A percentile compares a stretch with the other conserved stretches of the same genome.
These are phyloP conservation scores for Poeciliopsis turneri DNA, from an alignment of 2,797 vertebrate species.

Conservation along the genomic window DNA sequence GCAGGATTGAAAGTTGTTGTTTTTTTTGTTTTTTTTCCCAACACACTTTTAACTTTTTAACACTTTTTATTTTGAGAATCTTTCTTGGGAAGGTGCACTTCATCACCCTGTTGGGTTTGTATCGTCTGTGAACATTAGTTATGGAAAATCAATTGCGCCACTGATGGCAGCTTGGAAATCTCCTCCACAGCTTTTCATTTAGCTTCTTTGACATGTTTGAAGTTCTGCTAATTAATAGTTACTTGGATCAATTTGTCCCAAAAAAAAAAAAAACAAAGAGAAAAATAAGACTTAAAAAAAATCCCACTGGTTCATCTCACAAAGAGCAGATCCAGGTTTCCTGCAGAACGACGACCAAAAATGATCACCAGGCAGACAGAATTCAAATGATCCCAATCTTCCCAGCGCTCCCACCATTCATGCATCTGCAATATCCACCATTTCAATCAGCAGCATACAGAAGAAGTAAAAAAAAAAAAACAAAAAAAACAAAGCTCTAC, in stretches of 20 bases:
- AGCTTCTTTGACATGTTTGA: background rate
- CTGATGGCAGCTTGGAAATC: background rate
- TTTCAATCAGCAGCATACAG: background rate
- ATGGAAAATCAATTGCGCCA: background rate
- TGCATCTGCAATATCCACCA: background rate
- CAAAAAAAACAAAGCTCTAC: background rate
- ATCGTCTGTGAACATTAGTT: background rate
- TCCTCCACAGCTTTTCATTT: background rate
- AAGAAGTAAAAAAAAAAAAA: background rate
- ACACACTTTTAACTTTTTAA: background rate
- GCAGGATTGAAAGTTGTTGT: background rate
- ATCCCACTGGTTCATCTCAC: background rate
- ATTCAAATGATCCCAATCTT: background rate
- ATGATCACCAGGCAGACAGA: background rate
- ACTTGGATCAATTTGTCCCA: background rate
- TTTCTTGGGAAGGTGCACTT: background rate
- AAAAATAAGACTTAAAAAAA: too few species aligned
- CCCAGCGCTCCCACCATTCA: background rate
- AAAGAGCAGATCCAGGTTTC: background rate
- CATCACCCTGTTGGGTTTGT: background rate
- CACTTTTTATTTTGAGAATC: background rate
- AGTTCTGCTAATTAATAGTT: background rate
- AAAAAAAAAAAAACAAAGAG: background rate
- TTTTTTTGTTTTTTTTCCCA: background rate
- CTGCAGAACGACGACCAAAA: background rate